Conservation (phyloP, 2,797 vertebrate species). For the Trichosurus vulpecula region DNA sequence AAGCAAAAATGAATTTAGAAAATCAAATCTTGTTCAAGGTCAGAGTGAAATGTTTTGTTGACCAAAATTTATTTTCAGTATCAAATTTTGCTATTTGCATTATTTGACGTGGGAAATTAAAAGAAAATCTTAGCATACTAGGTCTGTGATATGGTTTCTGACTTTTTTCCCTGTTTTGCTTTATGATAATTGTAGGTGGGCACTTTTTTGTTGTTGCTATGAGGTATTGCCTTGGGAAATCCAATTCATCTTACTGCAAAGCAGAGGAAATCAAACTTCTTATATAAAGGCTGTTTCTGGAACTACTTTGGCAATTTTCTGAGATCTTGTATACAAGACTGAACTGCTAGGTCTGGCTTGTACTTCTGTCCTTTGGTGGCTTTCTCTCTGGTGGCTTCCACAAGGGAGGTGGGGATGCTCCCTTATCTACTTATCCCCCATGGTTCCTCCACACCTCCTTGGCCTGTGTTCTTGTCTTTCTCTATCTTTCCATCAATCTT, state of each 20-base stretch:
- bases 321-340: neutral
- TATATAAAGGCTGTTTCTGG: neutral
- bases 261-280: neutral
- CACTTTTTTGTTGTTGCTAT: constrained; percentile 4
- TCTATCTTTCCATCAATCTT: neutral
- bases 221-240: neutral
- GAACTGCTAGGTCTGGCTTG: neutral
- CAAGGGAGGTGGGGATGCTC: neutral
- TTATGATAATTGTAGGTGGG: neutral
- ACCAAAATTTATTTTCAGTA: constrained; percentile 23
- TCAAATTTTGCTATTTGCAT: constrained; percentile 41
- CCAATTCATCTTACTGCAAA: constrained; percentile 34
- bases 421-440: neutral
- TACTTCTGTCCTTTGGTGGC: neutral
- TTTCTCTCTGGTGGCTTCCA: neutral
- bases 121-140: constrained; percentile 42
- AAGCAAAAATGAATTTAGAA: constrained; percentile 39
- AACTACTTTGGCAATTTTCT: neutral
- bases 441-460: neutral
- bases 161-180: neutral
- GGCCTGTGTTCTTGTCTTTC: neutral
- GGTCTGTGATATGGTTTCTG: neutral
- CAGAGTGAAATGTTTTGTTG: constrained; percentile 23
- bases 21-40: constrained; percentile 38
- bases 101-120: constrained; percentile 22